Base-by-base conservation (phyloP, 2,113 vertebrate species). In the Thomomys bottae region DNA sequence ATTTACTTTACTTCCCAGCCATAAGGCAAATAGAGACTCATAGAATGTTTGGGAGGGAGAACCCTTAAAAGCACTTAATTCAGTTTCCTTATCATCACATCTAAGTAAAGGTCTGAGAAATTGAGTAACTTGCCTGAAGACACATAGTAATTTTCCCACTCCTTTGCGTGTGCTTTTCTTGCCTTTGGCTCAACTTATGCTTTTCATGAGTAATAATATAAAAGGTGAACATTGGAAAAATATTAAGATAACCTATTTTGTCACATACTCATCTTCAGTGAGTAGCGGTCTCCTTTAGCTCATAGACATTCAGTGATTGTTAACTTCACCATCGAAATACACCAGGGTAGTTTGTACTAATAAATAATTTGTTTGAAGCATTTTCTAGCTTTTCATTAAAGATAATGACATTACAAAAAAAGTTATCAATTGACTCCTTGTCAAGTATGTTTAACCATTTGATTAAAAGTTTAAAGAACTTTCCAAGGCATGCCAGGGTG, bases 391-490 rank as follows among this genome's bases (percentile, higher is more conserved):
- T 84, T 87, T 82, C 9, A 75, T 59, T 85, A 90, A 88, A 15
- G 36, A 64, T 34, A 82, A 87, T 30, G 4, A 21, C 36, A 92
- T 78, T 71, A 67, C 57, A 70, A 92, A 61, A 10, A 91, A 92
- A 89, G 17, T 57, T 88, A 76, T 70, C 54, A 34, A 26, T 34
- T 92, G 57, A 77, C 38, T 23, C 26, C 79, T 66, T 85, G 32
- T 54, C 83, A 88, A 91, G 84, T 59, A 72, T 59, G 30, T 84
- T 82, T 75, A 70, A 45, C 24, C 20, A 10, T 92, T 71, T 88
- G 71, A 84, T 90, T 82, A 85, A 87, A 36, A 42, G 6, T 49
- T 45, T 68, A 59, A 83, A 66, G 4, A 75, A 54, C 49, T 15
- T 54, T 54, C 49, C 49, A 54, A n/a, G n/a, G n/a, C n/a, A n/a